Conservation (phyloP, 2,113 vertebrate species). For the Xenopus tropicalis region DNA sequence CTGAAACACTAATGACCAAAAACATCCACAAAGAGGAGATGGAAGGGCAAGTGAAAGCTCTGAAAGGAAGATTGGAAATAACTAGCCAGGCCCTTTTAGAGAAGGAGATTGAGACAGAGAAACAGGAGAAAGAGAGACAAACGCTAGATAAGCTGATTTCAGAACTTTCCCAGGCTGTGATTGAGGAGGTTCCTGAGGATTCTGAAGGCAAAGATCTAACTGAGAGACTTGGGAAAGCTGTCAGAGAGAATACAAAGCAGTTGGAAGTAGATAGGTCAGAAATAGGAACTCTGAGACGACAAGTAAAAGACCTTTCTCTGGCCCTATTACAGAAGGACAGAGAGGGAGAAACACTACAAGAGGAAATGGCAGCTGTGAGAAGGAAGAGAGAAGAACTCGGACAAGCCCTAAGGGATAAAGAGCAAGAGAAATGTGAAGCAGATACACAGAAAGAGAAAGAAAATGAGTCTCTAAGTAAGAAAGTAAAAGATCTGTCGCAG, state of each 20-base stretch:
- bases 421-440: background rate
- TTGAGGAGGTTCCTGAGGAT: background rate
- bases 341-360: background rate
- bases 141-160: background rate
- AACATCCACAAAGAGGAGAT: background rate
- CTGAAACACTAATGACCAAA: slow-evolving; percentile 1
- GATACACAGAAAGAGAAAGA: background rate
- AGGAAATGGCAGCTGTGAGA: slow-evolving; percentile 43
- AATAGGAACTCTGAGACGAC: slow-evolving; percentile 38
- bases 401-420: slow-evolving; percentile 30
- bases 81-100: background rate
- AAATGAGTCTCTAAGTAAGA: background rate
- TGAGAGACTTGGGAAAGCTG: background rate
- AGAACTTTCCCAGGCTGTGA: background rate
- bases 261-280: slow-evolving; percentile 32
- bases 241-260: slow-evolving; percentile 18
- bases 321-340: slow-evolving; percentile 42
- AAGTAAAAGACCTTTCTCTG: slow-evolving; percentile 34
- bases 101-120: background rate
- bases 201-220: background rate
- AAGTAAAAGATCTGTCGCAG: background rate
- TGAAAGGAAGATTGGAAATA: background rate
- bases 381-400: slow-evolving; percentile 46
- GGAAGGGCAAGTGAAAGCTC: background rate
- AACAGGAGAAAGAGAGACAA: background rate